Conservation (phyloP, 1,140 invertebrate species). For the Diorhabda sublineata region DNA sequence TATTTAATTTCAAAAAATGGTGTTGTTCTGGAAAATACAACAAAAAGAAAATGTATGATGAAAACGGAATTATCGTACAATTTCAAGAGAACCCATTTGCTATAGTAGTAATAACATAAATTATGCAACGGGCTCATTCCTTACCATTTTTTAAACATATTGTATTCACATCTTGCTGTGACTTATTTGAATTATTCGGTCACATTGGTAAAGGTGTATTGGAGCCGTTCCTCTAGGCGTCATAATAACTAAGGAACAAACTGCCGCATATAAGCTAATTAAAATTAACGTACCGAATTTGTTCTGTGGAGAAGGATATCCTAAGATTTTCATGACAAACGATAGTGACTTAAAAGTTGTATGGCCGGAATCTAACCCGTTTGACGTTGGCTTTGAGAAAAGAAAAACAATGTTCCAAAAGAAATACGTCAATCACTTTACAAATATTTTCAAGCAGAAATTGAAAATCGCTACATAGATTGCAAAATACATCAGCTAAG, state of each 20-base stretch:
- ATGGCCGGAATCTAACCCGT: constrained; percentile 7
- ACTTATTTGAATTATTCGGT: not conserved
- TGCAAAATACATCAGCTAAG: no score
- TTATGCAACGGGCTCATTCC: constrained; percentile 4
- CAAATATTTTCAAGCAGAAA: not conserved
- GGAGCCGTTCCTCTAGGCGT: constrained; percentile 3
- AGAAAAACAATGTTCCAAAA: not conserved
- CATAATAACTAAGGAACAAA: not conserved
- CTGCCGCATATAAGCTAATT: not conserved
- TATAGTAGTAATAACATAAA: not conserved
- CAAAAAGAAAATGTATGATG: not conserved
- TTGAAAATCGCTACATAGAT: not conserved
- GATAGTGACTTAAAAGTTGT: constrained; percentile 1
- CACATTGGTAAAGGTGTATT: not conserved
- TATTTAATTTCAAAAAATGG: not conserved
- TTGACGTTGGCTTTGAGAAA: constrained; percentile 10
- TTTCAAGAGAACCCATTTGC: constrained; percentile 2
- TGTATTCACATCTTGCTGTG: constrained; percentile 1
- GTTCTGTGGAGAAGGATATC: not conserved
- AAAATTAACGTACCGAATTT: not conserved
- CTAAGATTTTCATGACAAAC: not conserved
- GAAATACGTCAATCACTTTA: not conserved
- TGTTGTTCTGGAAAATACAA: not conserved
- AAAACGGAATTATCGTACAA: constrained; percentile 5
- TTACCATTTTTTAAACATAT: not conserved